Evolutionary conservation across 1,140 invertebrate species (phyloP), one percentile per base, ranked within the genome.

Genomic region (Rhynchophorus ferrugineus): DNA sequence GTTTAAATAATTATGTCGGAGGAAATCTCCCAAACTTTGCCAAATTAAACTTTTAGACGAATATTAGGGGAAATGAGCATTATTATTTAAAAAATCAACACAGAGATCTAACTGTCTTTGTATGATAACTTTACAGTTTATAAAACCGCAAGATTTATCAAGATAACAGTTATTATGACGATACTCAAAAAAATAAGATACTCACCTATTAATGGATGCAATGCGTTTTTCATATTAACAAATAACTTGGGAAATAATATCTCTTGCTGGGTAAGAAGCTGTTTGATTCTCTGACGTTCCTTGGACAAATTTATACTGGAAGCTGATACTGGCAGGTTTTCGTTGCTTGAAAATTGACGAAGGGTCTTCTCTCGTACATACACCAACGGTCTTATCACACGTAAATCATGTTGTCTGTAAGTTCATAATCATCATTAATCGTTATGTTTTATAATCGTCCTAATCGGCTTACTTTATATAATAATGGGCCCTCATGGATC

Each of bases 341-440:
- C 78, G 54, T 73, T 73, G 51, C 80, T 82, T 3, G 79, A 78
- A 73, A 89, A 90, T 36, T 80, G 74, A 24, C 79, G 73, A 5
- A 89, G 61, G 9, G 80, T 72, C 59, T 84, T 86, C 61, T 90
- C 87, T 24, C 90, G 74, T 2, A 93, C 87, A 70, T 89, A 91
- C 1, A 91, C 83, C 63, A 94, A 87, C 1, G 91, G 91, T 43
- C 91, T 75, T 50, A 94, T 86, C 5, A 95, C 83, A 56, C 89
- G 75, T 20, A 95, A 67, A 63, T 89, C 84, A 50, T 83, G 79
- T 49, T 91, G 85, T 57, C 84, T 87, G 68, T 17, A 72, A 71
- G n/a, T n/a, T n/a, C n/a, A n/a, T n/a, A n/a, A n/a, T n/a, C n/a
- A n/a, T n/a, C n/a, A n/a, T n/a, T n/a, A n/a, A n/a, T n/a, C n/a